phyloP scores from a whole-genome alignment of 2,888 invertebrate species.

The Catonia carolina region DNA sequence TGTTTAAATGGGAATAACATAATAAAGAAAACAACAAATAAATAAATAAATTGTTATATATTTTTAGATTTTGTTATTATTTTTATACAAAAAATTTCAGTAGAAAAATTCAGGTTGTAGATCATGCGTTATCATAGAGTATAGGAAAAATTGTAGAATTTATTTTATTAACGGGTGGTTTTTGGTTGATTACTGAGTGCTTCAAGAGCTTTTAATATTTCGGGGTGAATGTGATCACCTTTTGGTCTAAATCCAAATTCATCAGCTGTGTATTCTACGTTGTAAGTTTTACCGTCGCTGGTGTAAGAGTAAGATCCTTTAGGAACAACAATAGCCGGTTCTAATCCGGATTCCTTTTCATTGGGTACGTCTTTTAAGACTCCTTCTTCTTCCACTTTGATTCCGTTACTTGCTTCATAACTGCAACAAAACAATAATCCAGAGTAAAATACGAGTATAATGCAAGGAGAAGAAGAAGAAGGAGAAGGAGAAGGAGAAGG shows the following conservation, averaged over 20 bases:
- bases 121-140: too few species aligned
- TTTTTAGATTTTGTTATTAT: too few species aligned
- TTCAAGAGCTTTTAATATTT: too few species aligned
- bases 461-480: background rate
- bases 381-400: constrained; percentile 51
- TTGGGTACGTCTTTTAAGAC: constrained; percentile 53
- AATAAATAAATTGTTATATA: too few species aligned
- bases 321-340: constrained; percentile 47
- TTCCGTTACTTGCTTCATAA: constrained; percentile 55
- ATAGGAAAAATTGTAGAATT: too few species aligned
- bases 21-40: too few species aligned
- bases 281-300: constrained; percentile 57
- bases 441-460: too few species aligned
- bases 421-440: constrained; percentile 35
- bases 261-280: constrained; percentile 58
- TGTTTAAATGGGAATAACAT: too few species aligned
- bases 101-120: too few species aligned
- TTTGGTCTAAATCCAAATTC: constrained; percentile 45
- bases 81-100: too few species aligned
- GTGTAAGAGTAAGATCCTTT: constrained; percentile 60
- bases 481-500: background rate
- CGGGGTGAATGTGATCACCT: background rate
- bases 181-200: too few species aligned
- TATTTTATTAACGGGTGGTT: too few species aligned
- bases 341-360: constrained; percentile 49